Evolutionary conservation across 2,888 invertebrate species (phyloP).

Genomic region (Lithosia quadra): DNA sequence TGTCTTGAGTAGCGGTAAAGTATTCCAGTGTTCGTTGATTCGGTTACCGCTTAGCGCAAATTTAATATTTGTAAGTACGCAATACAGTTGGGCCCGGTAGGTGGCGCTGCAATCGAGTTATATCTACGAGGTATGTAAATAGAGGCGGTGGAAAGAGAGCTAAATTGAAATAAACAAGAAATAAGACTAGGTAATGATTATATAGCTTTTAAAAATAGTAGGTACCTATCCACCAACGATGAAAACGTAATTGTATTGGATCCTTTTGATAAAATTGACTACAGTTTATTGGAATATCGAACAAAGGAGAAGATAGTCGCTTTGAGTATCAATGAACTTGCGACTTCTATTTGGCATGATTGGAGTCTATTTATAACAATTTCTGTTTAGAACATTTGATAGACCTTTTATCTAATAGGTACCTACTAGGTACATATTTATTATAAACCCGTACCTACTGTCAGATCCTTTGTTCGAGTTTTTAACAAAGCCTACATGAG

Average conservation of each 20-base stretch:
- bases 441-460: neutral
- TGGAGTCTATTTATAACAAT: conserved; percentile 8
- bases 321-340: neutral
- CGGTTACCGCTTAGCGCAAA: too few relatives aligned
- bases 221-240: neutral
- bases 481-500: too few relatives aligned
- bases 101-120: too few relatives aligned
- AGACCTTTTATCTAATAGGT: neutral
- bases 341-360: neutral
- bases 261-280: conserved; percentile 1
- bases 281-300: neutral
- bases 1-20: too few relatives aligned
- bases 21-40: too few relatives aligned
- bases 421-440: neutral
- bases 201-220: neutral
- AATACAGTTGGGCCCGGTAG: too few relatives aligned
- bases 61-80: too few relatives aligned
- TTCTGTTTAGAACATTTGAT: conserved; percentile 1
- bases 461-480: neutral
- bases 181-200: neutral
- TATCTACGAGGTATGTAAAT: too few relatives aligned
- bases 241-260: conserved; percentile 5
- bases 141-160: neutral
- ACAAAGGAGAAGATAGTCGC: neutral
- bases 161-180: neutral